Evolutionary conservation across 2,797 vertebrate species (phyloP).

Genomic region (Acropternis orthonyx): DNA sequence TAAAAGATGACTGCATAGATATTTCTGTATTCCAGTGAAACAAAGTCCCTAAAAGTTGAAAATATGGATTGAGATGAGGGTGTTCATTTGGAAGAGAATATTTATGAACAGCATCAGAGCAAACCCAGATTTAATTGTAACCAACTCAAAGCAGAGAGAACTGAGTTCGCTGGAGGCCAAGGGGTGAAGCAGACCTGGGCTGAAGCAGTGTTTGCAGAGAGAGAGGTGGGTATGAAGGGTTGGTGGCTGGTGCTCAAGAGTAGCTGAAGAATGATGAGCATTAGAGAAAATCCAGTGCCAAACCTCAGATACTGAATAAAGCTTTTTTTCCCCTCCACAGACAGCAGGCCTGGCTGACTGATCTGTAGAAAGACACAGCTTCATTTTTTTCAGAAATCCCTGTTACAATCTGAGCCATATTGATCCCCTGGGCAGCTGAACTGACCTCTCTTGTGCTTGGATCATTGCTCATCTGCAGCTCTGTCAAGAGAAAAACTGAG

Average conservation of each 20-base stretch:
- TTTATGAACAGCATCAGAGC: not conserved
- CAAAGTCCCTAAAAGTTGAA: not conserved
- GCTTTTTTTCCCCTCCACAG: not conserved
- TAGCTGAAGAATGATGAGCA: not conserved
- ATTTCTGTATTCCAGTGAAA: not conserved
- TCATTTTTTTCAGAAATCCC: not conserved
- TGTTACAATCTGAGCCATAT: not conserved
- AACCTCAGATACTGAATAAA: not conserved
- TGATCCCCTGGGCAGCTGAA: not conserved
- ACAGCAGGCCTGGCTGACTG: not conserved
- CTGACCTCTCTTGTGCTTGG: not conserved
- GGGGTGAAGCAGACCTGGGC: not conserved
- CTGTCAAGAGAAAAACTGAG: not conserved
- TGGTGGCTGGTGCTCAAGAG: not conserved
- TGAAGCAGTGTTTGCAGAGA: not conserved
- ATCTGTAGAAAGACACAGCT: not conserved
- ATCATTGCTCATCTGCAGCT: conserved; percentile 19
- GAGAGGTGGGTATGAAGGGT: not conserved
- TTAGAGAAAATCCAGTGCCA: not conserved
- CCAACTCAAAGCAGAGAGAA: not conserved
- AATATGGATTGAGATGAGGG: not conserved
- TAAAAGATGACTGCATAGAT: not conserved
- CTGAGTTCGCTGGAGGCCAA: not conserved
- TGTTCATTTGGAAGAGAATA: not conserved
- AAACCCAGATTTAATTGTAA: not conserved